Percentiles rank a stretch among this genome's conserved stretches.
Conservation (phyloP, 2,113 vertebrate genomes). For the Deroptyus accipitrinus region DNA sequence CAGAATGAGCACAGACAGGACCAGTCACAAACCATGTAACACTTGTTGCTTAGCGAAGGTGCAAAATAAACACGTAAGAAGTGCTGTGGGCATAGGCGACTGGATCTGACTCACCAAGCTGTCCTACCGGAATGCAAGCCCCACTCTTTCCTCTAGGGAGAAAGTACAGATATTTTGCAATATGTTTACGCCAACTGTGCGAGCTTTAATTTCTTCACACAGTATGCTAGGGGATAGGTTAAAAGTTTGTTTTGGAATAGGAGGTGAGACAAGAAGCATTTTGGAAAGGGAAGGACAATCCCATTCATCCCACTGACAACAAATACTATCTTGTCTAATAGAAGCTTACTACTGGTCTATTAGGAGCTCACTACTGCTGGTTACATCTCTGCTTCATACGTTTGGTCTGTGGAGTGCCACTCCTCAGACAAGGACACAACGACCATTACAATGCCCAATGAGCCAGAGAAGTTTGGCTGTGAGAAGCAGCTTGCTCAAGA, state of each 20-base stretch:
- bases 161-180: not conserved
- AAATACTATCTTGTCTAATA: not conserved
- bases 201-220: not conserved
- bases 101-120: not conserved
- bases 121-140: not conserved
- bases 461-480: not conserved
- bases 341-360: not conserved
- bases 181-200: not conserved
- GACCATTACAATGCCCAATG: not conserved
- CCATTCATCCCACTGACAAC: not conserved
- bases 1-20: not conserved
- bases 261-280: not conserved
- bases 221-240: not conserved
- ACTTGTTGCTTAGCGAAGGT: not conserved
- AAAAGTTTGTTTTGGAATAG: not conserved
- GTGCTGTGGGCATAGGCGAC: fast-evolving
- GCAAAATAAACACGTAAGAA: not conserved
- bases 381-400: not conserved
- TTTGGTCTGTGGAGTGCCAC: not conserved
- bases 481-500: not conserved
- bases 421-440: not conserved
- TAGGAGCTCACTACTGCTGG: not conserved
- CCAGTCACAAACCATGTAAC: not conserved
- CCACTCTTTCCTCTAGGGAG: not conserved
- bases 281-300: not conserved